These are phyloP conservation scores for Acronicta leporina DNA, from an alignment of 2,888 invertebrate genomes.

Conservation along the genomic window DNA sequence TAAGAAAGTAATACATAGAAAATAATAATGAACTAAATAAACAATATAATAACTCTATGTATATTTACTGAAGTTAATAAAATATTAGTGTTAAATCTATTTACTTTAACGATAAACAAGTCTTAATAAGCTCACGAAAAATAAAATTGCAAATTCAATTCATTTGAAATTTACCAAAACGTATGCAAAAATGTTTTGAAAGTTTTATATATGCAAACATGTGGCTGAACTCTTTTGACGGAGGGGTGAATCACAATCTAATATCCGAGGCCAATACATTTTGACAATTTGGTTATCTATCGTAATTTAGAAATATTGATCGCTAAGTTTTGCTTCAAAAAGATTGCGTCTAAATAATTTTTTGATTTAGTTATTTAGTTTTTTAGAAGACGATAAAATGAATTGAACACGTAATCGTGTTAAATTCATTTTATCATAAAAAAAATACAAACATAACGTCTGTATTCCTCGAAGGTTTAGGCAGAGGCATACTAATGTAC, in stretches of 20 bases:
- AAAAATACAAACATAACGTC: too few relatives aligned
- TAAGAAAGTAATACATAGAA: too few relatives aligned
- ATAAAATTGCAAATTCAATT: constrained; percentile 19
- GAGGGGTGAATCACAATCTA: constrained; percentile 46
- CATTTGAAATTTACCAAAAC: constrained; percentile 18
- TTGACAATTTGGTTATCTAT: constrained; percentile 27
- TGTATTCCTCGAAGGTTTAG: too few relatives aligned
- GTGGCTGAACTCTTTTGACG: constrained; percentile 36
- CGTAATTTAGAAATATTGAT: neutral
- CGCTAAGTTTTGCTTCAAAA: neutral
- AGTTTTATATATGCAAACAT: constrained; percentile 46
- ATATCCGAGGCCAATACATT: constrained; percentile 48
- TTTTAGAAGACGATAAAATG: neutral
- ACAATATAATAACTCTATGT: too few relatives aligned
- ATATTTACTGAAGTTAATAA: too few relatives aligned
- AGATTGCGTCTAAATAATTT: too few relatives aligned
- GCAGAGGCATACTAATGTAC: too few relatives aligned
- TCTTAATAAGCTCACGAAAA: constrained; percentile 1
- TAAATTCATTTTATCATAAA: too few relatives aligned
- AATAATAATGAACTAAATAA: too few relatives aligned
- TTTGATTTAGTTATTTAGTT: neutral
- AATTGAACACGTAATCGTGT: too few relatives aligned
- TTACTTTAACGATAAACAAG: neutral
- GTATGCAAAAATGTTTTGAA: constrained; percentile 29
- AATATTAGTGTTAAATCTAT: neutral